Evolutionary conservation across 2,113 vertebrate species (phyloP).

Genomic region (Marmota monax): DNA sequence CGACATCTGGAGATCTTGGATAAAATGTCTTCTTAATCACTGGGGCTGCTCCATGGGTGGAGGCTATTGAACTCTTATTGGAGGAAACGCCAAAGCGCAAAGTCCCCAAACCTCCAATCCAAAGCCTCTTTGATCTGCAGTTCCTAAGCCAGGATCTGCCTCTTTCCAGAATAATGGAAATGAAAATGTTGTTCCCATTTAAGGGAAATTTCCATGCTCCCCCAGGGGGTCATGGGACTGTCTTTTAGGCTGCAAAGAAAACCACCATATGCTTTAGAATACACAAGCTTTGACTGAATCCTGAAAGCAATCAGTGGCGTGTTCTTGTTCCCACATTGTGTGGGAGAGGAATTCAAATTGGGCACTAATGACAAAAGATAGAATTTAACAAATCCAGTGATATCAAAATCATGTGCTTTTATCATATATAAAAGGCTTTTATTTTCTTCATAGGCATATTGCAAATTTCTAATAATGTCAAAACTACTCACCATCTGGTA

Average conservation of each 20-base stretch:
- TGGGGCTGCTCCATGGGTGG: not conserved
- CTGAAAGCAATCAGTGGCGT: not conserved
- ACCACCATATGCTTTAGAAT: not conserved
- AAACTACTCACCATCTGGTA: not conserved
- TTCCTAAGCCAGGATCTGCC: not conserved
- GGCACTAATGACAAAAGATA: not conserved
- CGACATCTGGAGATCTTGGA: not conserved
- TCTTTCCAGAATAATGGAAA: not conserved
- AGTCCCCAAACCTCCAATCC: not conserved
- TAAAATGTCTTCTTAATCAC: not conserved
- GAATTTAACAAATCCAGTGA: not conserved
- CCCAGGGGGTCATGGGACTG: not conserved
- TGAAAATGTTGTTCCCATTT: not conserved
- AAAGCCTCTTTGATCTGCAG: not conserved
- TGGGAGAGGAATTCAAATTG: slow-evolving; percentile 5
- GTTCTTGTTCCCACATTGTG: not conserved
- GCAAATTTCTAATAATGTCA: not conserved
- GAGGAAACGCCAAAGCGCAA: not conserved
- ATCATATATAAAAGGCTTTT: not conserved
- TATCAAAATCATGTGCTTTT: not conserved
- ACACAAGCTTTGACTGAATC: not conserved
- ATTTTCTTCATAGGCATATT: not conserved
- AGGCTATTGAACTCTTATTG: too few species aligned
- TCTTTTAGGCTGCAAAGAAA: not conserved
- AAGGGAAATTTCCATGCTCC: not conserved